A percentile compares a stretch with the other conserved stretches of the same genome.
Evolutionary conservation across 37 sponge, comb jelly and placozoan genomes (phyloP).

Genomic region (Halisarca cf. caerulea): DNA sequence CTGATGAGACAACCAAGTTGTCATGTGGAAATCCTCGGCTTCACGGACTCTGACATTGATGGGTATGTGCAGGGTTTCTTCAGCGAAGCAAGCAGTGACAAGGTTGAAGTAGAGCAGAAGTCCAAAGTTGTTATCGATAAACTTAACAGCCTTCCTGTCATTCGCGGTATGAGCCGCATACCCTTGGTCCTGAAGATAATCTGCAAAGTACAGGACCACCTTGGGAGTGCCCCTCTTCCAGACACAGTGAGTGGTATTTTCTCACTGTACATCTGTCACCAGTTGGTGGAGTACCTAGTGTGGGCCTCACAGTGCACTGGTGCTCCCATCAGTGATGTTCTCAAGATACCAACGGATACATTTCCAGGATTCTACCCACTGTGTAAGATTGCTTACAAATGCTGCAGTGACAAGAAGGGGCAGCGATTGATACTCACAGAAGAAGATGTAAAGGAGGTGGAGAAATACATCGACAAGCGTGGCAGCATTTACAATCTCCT

Average conservation of each 20-base stretch:
- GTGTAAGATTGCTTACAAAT: background rate
- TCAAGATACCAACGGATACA: background rate
- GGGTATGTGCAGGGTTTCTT: background rate
- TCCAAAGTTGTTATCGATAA: background rate
- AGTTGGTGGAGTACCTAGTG: background rate
- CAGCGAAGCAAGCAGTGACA: background rate
- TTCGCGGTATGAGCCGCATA: background rate
- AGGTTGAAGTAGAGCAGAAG: too few relatives aligned
- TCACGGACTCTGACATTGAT: background rate
- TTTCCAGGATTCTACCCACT: background rate
- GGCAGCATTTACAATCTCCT: conserved; percentile 8
- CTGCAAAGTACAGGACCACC: background rate
- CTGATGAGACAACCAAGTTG: background rate
- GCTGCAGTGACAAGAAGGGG: background rate
- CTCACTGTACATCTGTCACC: background rate
- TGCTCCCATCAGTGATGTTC: background rate
- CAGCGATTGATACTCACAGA: background rate
- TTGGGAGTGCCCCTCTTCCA: background rate
- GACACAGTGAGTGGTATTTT: background rate
- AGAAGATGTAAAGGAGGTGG: background rate
- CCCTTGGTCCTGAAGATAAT: background rate
- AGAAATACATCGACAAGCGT: background rate
- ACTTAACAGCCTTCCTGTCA: background rate
- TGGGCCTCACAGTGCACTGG: background rate
- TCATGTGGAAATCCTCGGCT: conserved; percentile 7